Evolutionary conservation across 2,797 vertebrate species (phyloP), one percentile per base, ranked within the genome.

Genomic region (Atherinosoma microstoma): DNA sequence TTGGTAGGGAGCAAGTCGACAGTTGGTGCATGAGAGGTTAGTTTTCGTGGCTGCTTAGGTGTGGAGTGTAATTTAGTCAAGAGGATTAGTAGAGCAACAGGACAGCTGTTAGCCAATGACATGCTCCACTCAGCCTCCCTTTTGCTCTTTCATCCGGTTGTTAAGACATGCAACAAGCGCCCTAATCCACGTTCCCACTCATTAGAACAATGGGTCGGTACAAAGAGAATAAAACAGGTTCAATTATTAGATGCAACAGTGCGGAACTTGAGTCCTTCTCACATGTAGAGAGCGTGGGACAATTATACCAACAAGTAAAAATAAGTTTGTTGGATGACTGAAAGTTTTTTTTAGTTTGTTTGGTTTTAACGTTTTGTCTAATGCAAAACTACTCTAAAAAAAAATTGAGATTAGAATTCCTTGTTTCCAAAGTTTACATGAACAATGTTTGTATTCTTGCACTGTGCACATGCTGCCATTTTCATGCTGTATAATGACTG

Each of bases 31-130:
- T 70, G 87, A 89, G 87, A 90, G 89, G 90, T 84, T 92, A 84
- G 88, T 58, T 92, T 27, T 65, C 67, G 77, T 86, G 88, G 91
- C 82, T 87, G 90, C 91, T 91, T 92, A 92, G 93, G 91, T 93
- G 91, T 89, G 91, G 88, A 92, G 91, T 91, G 92, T 93, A 94
- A 94, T 94, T 94, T 92, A 92, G 93, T 92, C 90, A 90, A 91
- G 89, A 91, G 93, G 92, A 94, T 93, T 92, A 94, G 90, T 83
- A 58, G 91, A 91, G 89, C 90, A 87, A 93, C 88, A 87, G 92
- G 90, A 91, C 93, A 94, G 93, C 92, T 94, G 93, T 93, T 91
- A 77, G 87, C 88, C 88, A 93, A 91, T 92, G 89, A 92, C 92
- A 88, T 92, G 84, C 87, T 82, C 76, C 71, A 65, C 85, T 90